Evolutionary conservation across 2,113 vertebrate genomes (phyloP), one percentile per base, ranked within the genome.

Genomic region (Burhinus oedicnemus): DNA sequence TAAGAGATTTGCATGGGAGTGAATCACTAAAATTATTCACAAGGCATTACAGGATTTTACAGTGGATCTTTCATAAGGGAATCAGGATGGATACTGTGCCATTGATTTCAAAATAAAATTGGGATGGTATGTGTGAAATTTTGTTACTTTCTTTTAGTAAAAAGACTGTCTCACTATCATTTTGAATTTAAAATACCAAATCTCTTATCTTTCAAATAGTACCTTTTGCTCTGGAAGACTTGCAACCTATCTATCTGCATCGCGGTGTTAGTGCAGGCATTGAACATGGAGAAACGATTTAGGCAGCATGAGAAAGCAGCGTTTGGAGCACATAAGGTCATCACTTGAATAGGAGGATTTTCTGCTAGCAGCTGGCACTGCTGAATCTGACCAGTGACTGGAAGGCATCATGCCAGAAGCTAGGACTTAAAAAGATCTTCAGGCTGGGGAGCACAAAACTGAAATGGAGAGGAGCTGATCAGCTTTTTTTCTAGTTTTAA

Each of bases 331-430:
- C 84, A 68, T 96, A 95, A 95, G 96, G 92, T 95, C 96, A 97
- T 87, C 91, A n/a, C 78, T 83, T 93, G 87, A 96, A 95, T 76
- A 95, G 96, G 89, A 95, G 89, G 96, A 96, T 97, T 96, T 97
- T 96, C 96, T 94, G 71, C 84, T 74, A 94, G 92, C 96, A 97
- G 96, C 96, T 96, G 96, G 92, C 90, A 80, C 95, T 95, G 78
- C 85, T 93, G 95, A 96, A 91, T 96, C 96, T 95, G 78, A 96
- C 96, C 90, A 96, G 92, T 12, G 85, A 94, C 96, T 93, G 78
- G 71, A 92, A 97, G 93, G 96, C 95, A 85, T 52, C 58, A 20
- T 70, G 95, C 96, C 96, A 96, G 82, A 85, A 96, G 54, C 93
- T 92, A 61, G 65, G 85, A 96, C 93, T 94, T 92, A 83, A 92